Evolutionary conservation across 2,888 invertebrate genomes (phyloP), one percentile per base, ranked within the genome.

Genomic region (Torymus texanus): DNA sequence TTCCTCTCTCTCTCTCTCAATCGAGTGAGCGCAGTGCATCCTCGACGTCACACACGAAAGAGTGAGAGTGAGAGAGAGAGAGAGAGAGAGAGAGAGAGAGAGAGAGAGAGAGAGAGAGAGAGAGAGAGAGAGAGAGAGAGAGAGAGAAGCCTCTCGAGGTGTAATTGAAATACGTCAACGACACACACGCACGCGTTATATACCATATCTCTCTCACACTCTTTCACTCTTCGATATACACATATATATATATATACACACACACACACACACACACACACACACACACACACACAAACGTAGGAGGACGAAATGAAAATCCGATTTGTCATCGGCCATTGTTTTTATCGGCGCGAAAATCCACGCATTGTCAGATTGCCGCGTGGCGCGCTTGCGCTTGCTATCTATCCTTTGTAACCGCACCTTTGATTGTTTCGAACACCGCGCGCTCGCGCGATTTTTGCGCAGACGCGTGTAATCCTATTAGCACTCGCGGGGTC

Each of bases 131-230:
- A 21, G 21, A 21, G 21, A 21, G 21, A 62, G 29, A 8, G 41
- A 62, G 29, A 29, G 50, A 62, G 59, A 24, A 21, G 58, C 70
- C 62, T 59, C 59, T 50, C 75, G 66, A 16, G 65, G 29, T 14
- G 24, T 75, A 75, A 67, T 75, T 75, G 67, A 75, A 75, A 75
- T 75, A 75, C 59, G 75, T 75, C 67, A 68, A 13, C 67, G 3
- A 29, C 68, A 75, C 41, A 24, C 56, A 8, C 41, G 41, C 8
- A 41, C 10, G 8, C 50, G n/a, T n/a, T 2, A 18, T 10, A 21
- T 24, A 10, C 18, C 10, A 2, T 18, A 18, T 58, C 2, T 61
- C 61, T 21, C 61, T 21, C 61, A 11, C 61, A 41, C 62, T 41
- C 29, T 51, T 8, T 16, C 51, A 4, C 16, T 59, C 53, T 41